Percentiles rank a stretch among this genome's conserved stretches.
Evolutionary conservation across 2,888 invertebrate species (phyloP).

Genomic region (Gymnosoma rotundatum): DNA sequence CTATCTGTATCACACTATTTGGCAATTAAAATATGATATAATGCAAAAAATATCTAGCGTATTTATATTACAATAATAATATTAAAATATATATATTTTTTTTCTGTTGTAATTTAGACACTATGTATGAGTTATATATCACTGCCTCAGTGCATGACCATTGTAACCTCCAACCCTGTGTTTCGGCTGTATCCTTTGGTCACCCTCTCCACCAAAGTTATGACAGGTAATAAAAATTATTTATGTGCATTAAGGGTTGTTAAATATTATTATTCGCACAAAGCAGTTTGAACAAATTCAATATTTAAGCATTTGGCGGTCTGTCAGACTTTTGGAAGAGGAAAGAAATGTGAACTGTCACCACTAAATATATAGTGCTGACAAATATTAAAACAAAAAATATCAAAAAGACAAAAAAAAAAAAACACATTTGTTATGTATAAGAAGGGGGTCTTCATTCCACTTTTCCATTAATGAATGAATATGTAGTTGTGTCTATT

Average conservation of each 20-base stretch:
- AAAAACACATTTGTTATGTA: background rate
- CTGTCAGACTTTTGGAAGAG: slow-evolving; percentile 63
- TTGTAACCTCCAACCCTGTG: slow-evolving; percentile 34
- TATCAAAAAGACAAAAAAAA: slow-evolving; percentile 12
- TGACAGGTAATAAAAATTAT: slow-evolving; percentile 82
- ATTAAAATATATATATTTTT: slow-evolving; percentile 34
- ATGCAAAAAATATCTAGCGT: slow-evolving; percentile 71
- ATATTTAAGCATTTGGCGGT: slow-evolving; percentile 58
- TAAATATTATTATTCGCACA: slow-evolving; percentile 54
- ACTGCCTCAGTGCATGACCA: slow-evolving; percentile 27
- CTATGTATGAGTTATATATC: slow-evolving; percentile 5
- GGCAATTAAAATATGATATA: slow-evolving; percentile 79
- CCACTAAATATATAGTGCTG: slow-evolving; percentile 65
- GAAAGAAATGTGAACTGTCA: slow-evolving; percentile 55
- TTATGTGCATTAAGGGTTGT: slow-evolving; percentile 80
- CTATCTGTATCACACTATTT: slow-evolving; percentile 22
- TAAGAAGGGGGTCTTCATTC: slow-evolving; percentile 55
- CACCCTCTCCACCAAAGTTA: slow-evolving; percentile 46
- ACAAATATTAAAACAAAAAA: slow-evolving; percentile 55
- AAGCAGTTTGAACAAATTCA: slow-evolving; percentile 12
- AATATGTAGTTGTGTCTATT: slow-evolving; percentile 14
- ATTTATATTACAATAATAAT: slow-evolving; percentile 33
- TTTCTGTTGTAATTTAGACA: background rate
- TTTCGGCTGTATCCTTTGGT: background rate
- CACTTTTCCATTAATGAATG: background rate